Base-by-base conservation (phyloP, 1,140 invertebrate genomes). In the Procambarus clarkii region DNA sequence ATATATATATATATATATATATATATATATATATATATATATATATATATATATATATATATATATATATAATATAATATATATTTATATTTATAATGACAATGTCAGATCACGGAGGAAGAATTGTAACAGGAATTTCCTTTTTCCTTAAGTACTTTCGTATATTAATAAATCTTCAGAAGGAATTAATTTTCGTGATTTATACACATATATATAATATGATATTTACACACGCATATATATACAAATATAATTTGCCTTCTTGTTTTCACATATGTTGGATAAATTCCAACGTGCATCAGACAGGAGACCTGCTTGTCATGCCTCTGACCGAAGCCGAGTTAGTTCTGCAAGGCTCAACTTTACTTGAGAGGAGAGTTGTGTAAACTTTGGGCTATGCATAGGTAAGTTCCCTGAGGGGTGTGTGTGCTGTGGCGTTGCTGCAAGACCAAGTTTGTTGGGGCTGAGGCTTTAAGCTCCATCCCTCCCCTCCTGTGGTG, bases 41-140 rank as follows among this genome's bases (percentile, higher is more conserved):
- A 64, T 64, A n/a, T 64, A 64, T 64, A 64, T 64, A 64, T 64
- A 64, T 64, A 64, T 64, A 64, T 64, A 64, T 64, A 64, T 64
- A 64, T 64, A 64, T 64, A 7, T 64, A 64, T 64, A 7, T 64
- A 64, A 7, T 64, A 64, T 54, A 0, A 64, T 64, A n/a, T 64
- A 64, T 64, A 64, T 64, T 2, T 64, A 64, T 64, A 64, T 64
- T 2, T 64, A 64, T 64, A 64, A 64, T 34, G 34, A 34, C 34
- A 34, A 34, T 34, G 34, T 34, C 34, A 34, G 34, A 34, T 1
- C 34, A 34, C 34, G 5, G 50, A 54, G 50, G 5, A 5, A 54
- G 5, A 54, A 54, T 54, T 54, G 50, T 1, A 34, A 54, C 50
- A 54, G 50, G 50, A 8, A 11, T 64, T 4, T 18, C 13, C 3